Evolutionary conservation across 2,888 invertebrate species (phyloP), one percentile per base, ranked within the genome.

Genomic region (Ferrisia virgata): DNA sequence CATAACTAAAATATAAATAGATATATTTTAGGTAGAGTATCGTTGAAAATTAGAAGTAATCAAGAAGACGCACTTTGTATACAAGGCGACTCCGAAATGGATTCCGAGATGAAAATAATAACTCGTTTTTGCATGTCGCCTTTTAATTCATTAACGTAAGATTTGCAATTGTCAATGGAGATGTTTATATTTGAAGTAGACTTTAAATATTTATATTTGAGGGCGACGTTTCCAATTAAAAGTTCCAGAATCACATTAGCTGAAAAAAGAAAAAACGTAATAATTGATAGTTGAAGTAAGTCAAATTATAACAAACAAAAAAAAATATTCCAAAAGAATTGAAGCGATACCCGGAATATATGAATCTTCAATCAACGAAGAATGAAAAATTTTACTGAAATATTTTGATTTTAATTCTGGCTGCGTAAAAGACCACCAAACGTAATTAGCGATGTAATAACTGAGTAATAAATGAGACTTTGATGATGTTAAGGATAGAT

Each of bases 401-500:
- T 79, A 79, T 53, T 33, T 80, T 25, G 43, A 22, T 40, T 39
- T 69, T 15, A 22, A 22, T 43, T 83, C 83, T 0, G 31, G 25
- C 4, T 39, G 64, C 79, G 18, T 64, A 13, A 80, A 39, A 11
- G 36, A 47, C 11, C 39, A 84, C 40, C 53, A 64, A n/a, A 80
- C 18, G 31, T 79, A 84, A 39, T 84, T 84, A n/a, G 6, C 22
- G 28, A 84, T 80, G 31, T 84, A 80, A 18, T 80, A 80, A 22
- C 64, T 28, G 22, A 92, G 90, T 87, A 91, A 89, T 85, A 93
- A 88, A 85, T 93, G 92, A 8, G 93, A 90, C 87, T 92, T 91
- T 0, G 93, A 93, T 0, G 92, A 92, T 85, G 92, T 92, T 1
- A 93, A 86, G 15, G 91, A 92, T 8, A 92, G 87, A 87, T 91